Evolutionary conservation across 2,888 invertebrate genomes (phyloP).

Genomic region (Dicyrtomina minuta): DNA sequence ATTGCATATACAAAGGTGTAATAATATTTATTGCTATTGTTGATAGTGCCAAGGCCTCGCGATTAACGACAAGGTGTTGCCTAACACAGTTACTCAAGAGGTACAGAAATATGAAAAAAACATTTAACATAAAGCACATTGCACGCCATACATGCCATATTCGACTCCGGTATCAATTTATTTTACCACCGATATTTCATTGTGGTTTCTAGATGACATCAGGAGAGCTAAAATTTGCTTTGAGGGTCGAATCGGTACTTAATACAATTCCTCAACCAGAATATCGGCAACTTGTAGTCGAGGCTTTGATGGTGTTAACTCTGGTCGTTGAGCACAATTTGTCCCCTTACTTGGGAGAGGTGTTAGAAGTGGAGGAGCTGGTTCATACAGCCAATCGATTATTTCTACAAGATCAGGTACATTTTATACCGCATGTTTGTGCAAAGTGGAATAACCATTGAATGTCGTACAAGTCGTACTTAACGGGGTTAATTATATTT

Average conservation of each 20-base stretch:
- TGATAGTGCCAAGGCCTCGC: conserved; percentile 84
- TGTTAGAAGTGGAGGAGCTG: conserved; percentile 84
- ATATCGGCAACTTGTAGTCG: conserved; percentile 93
- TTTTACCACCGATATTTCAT: neutral
- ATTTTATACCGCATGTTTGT: too few species aligned
- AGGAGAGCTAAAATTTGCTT: conserved; percentile 95
- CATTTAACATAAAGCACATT: neutral
- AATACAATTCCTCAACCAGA: conserved; percentile 98
- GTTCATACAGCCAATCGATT: conserved; percentile 92
- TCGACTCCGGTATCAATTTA: neutral
- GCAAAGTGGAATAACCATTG: too few species aligned
- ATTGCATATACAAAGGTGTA: too few species aligned
- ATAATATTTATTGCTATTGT: too few species aligned
- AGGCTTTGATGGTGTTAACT: conserved; percentile 88
- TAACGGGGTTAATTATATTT: too few species aligned
- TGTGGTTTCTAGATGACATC: conserved; percentile 79
- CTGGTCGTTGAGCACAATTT: conserved; percentile 80
- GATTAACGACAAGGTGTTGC: conserved; percentile 86
- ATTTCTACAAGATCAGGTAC: conserved; percentile 93
- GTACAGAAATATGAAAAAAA: conserved; percentile 55
- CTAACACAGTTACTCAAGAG: conserved; percentile 91
- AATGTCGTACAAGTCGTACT: too few species aligned
- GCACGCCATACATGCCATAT: neutral
- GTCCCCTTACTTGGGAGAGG: conserved; percentile 71
- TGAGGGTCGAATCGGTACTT: conserved; percentile 93